Evolutionary conservation across 2,113 vertebrate species (phyloP), one percentile per base, ranked within the genome.

Genomic region (Cynoglossus semilaevis): DNA sequence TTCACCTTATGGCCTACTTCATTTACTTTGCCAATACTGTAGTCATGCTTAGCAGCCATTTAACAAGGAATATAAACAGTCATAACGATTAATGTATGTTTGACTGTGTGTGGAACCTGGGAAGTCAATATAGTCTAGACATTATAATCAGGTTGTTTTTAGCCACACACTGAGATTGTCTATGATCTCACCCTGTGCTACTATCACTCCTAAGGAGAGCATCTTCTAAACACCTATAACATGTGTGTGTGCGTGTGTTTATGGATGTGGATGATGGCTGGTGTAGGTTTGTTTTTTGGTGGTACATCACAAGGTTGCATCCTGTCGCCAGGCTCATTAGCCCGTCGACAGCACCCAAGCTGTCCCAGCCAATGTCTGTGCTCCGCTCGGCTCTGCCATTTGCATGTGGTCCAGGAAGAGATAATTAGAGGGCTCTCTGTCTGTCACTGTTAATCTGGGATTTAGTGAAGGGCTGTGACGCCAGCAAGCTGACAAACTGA

Each of bases 361-460:
- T 61, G 64, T 74, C 71, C 62, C 59, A 70, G 79, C 87, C 85
- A 88, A 87, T 87, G 80, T 42, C 67, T 66, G 67, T 70, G 74
- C 72, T 78, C 76, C 9, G 38, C 53, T 74, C 51, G 38, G 63
- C 80, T 85, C 74, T 79, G 63, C 80, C 84, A 88, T 90, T 90
- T 91, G 87, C 89, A 88, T 89, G 88, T 78, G 80, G 84, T 88
- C 88, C 88, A 89, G 84, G 80, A 91, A 87, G 87, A 90, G 85
- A 90, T 89, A 87, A 90, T 91, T 90, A 90, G 86, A 91, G 81
- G 87, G 85, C 89, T 88, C 82, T 86, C 86, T 90, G 87, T 87
- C 90, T 92, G 91, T 92, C 91, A 91, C 86, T 88, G 87, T 91
- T 91, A 90, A 92, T 90, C 90, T 91, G 85, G 82, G 85, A 86